Evolutionary conservation across 2,888 invertebrate species (phyloP).

Genomic region (Ligdia adustata): DNA sequence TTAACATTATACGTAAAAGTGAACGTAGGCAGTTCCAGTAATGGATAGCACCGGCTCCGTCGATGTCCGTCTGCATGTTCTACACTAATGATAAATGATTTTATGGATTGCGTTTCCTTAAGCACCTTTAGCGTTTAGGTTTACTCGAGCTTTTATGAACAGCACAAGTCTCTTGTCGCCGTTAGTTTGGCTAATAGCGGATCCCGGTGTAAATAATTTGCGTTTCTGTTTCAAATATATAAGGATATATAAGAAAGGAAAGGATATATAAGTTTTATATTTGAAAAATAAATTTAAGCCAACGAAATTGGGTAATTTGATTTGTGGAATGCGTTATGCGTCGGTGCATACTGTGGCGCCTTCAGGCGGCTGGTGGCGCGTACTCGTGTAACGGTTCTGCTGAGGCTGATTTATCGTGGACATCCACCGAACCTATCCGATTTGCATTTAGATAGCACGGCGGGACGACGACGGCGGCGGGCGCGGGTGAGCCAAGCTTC

Average conservation of each 20-base stretch:
- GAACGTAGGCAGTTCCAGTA: slow-evolving; percentile 34
- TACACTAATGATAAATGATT: slow-evolving; percentile 57
- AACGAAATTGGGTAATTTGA: not conserved
- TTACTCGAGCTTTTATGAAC: slow-evolving; percentile 43
- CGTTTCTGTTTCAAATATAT: not conserved
- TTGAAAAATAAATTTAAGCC: not conserved
- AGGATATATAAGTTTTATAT: not conserved
- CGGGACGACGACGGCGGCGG: slow-evolving; percentile 49
- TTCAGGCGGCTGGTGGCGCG: slow-evolving; percentile 45
- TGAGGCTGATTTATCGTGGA: slow-evolving; percentile 78
- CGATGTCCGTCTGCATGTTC: slow-evolving; percentile 44
- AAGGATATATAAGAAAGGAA: not conserved
- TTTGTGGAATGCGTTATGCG: slow-evolving; percentile 18
- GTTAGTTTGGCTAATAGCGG: slow-evolving; percentile 46
- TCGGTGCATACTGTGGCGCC: slow-evolving; percentile 43
- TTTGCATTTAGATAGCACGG: slow-evolving; percentile 82
- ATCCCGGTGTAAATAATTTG: slow-evolving; percentile 34
- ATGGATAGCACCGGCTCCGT: slow-evolving; percentile 39
- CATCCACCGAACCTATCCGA: slow-evolving; percentile 80
- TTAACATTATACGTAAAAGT: slow-evolving; percentile 31
- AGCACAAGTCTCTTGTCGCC: slow-evolving; percentile 48
- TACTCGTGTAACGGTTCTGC: slow-evolving; percentile 62
- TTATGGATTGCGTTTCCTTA: slow-evolving; percentile 52
- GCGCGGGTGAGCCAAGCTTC: slow-evolving; percentile 42
- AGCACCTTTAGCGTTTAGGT: slow-evolving; percentile 51